These are phyloP conservation scores for Cylas formicarius DNA, from an alignment of 1,140 invertebrate species.

Conservation along the genomic window DNA sequence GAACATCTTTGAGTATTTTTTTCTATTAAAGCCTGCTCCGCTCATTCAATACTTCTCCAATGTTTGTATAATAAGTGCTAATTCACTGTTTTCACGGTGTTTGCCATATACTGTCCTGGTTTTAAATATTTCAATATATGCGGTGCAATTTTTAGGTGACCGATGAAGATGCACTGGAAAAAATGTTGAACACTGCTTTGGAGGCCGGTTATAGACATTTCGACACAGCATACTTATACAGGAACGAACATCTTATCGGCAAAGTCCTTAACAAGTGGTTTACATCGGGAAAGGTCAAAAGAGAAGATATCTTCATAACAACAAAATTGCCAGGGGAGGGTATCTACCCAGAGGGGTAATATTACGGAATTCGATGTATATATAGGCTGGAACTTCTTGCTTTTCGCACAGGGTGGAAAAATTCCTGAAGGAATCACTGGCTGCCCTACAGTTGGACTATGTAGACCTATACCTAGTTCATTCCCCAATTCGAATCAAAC, in stretches of 20 bases:
- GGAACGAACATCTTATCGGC: conserved; percentile 73
- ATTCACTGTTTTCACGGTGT: too few species aligned
- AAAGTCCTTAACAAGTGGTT: conserved; percentile 67
- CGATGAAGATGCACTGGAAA: conserved; percentile 55
- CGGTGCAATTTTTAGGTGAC: conserved; percentile 24
- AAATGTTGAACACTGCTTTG: conserved; percentile 55
- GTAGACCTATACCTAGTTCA: conserved; percentile 82
- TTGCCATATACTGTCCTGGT: too few species aligned
- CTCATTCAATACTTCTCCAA: too few species aligned
- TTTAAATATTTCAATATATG: too few species aligned
- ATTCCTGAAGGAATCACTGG: conserved; percentile 41
- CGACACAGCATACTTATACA: conserved; percentile 64
- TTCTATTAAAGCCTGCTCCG: too few species aligned
- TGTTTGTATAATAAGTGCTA: too few species aligned
- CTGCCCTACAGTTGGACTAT: conserved; percentile 66
- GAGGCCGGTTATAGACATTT: conserved; percentile 62
- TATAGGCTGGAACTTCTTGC: too few species aligned
- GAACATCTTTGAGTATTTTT: too few species aligned
- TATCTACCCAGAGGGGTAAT: conserved; percentile 46
- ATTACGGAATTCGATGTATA: too few species aligned
- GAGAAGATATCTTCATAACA: conserved; percentile 57
- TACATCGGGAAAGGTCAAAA: conserved; percentile 55
- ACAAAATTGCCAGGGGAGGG: conserved; percentile 49
- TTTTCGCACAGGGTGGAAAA: conserved; percentile 25
- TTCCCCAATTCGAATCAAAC: conserved; percentile 66